Conservation (phyloP, 1,140 invertebrate genomes). For the Apis cerana region DNA sequence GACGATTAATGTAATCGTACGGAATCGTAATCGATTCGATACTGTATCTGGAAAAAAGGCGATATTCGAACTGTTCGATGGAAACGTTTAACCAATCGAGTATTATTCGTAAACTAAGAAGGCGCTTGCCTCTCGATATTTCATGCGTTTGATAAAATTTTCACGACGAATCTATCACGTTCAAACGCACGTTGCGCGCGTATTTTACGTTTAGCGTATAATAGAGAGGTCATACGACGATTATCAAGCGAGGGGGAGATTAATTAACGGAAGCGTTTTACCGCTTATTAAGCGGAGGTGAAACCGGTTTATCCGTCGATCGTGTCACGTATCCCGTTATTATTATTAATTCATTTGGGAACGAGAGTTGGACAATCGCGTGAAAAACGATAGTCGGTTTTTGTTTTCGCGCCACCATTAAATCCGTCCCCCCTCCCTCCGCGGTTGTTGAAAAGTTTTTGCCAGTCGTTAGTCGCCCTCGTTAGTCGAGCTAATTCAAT, state of each 20-base stretch:
- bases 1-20: no score
- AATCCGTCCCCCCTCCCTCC: no score
- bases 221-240: background rate
- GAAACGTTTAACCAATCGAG: no score
- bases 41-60: no score
- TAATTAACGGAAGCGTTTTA: constrained; percentile 7
- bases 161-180: background rate
- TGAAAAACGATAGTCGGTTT: background rate
- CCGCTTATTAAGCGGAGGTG: background rate
- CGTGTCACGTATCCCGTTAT: background rate
- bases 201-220: background rate
- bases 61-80: no score
- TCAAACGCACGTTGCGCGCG: background rate
- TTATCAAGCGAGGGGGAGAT: background rate
- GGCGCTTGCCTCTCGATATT: no score
- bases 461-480: background rate
- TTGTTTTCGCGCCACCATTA: background rate
- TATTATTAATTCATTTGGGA: constrained; percentile 3
- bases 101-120: no score
- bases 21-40: no score
- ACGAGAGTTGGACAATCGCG: background rate
- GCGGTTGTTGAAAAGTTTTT: background rate
- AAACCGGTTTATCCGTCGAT: constrained; percentile 1
- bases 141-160: no score
- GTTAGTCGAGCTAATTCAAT: background rate